Evolutionary conservation across 2,797 vertebrate species (phyloP), one percentile per base, ranked within the genome.

Genomic region (Oreochromis grahami): DNA sequence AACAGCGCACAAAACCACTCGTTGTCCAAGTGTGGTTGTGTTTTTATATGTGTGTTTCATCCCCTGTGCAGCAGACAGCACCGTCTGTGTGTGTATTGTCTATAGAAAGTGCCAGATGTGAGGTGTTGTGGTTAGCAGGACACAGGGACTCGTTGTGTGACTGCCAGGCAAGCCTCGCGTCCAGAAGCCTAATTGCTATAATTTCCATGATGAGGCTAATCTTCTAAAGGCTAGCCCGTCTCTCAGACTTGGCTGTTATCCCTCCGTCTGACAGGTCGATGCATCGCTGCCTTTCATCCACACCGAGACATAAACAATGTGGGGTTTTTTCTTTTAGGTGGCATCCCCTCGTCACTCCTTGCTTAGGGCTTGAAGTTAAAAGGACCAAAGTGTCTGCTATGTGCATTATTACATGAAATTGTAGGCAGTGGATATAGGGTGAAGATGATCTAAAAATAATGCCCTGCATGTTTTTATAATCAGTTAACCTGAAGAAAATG

Each of bases 181-280:
- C 93, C 91, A 91, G 92, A 91, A 88, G 87, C 86, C 88, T 95
- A 95, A 95, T 96, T 94, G 92, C 94, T 92, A 84, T 93, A 95
- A 95, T 95, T 95, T 94, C 89, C 93, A 93, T 94, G 94, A 95
- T 96, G 94, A 90, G 90, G 91, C 93, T 95, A 94, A 96, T 95
- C 95, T 93, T 91, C 93, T 94, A 77, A 93, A 93, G 88, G 86
- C 93, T 89, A 87, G 87, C 87, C 92, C 91, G 93, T 93, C 88
- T 84, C 88, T 95, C 87, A 88, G 86, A 86, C 91, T 93, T 93
- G 92, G 92, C 92, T 84, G 88, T 87, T 90, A 89, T 93, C 89
- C 90, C 86, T 84, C 76, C 19, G 3, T 84, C 84, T 86, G 85
- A 84, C 87, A 29, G 80, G 81, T 85, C 65, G 21, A 87, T 79